Conservation (phyloP, 2,888 invertebrate species). For the Melinopterus prodromus region DNA sequence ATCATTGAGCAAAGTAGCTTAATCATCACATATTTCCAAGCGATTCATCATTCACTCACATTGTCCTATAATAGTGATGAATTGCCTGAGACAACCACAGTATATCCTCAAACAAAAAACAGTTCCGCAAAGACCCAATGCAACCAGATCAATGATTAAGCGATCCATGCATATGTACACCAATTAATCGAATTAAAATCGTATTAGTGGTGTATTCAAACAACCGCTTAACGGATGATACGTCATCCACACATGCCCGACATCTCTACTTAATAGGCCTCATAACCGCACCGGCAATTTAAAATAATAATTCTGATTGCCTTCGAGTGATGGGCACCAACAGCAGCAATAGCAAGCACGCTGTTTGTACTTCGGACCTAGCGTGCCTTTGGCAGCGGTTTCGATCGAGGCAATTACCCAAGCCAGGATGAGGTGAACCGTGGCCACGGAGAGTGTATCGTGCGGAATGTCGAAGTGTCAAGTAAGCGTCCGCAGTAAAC, state of each 20-base stretch:
- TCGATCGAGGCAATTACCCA: not conserved
- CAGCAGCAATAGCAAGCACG: not conserved
- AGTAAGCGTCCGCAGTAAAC: not conserved
- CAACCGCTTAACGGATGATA: not conserved
- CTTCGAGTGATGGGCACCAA: not conserved
- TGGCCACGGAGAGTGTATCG: not conserved
- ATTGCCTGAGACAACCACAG: not conserved
- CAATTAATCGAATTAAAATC: not conserved
- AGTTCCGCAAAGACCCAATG: not conserved
- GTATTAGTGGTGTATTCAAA: not conserved
- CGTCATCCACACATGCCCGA: not conserved
- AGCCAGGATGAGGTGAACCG: not conserved
- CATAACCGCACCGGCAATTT: not conserved
- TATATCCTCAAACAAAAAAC: not conserved
- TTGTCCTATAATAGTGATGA: not conserved
- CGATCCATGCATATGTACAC: not conserved
- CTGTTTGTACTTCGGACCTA: not conserved
- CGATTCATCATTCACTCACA: not conserved
- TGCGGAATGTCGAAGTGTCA: not conserved
- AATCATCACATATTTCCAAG: too few species aligned
- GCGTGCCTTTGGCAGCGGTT: not conserved
- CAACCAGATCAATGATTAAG: not conserved
- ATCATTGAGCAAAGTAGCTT: too few species aligned
- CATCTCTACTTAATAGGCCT: not conserved
- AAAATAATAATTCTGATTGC: conserved; percentile 4